A percentile compares a stretch with the other conserved stretches of the same genome.
These are phyloP conservation scores for Catagonus wagneri DNA, from an alignment of 2,113 vertebrate species.

Conservation along the genomic window DNA sequence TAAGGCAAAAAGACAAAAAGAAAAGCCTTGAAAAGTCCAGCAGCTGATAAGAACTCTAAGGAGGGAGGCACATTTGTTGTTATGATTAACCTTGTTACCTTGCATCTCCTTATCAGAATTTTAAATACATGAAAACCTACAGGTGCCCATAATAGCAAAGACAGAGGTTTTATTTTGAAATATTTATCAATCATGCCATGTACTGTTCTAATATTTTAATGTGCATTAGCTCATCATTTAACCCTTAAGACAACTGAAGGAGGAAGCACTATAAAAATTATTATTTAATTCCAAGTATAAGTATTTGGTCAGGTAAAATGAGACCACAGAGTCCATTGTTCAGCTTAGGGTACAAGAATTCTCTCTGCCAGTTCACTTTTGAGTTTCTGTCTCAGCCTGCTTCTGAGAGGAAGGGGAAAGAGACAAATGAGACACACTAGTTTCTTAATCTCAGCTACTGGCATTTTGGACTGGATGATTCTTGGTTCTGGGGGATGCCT, in stretches of 20 bases:
- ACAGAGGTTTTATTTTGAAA: not conserved
- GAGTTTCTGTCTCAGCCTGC: not conserved
- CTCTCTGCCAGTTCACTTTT: not conserved
- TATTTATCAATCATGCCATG: not conserved
- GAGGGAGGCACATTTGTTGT: not conserved
- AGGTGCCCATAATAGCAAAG: not conserved
- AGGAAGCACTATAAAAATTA: not conserved
- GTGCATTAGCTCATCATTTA: not conserved
- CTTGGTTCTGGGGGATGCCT: not conserved
- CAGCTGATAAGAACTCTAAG: conserved; percentile 28
- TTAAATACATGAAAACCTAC: conserved; percentile 25
- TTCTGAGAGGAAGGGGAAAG: not conserved
- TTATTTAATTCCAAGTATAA: not conserved
- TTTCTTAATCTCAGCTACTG: not conserved
- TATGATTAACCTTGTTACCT: not conserved
- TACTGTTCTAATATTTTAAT: not conserved
- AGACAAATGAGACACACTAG: not conserved
- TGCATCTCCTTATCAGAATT: not conserved
- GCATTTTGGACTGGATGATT: not conserved
- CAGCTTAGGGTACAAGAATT: not conserved
- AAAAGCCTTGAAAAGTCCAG: conserved; percentile 44
- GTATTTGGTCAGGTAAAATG: not conserved
- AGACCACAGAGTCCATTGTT: not conserved
- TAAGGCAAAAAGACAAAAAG: too few relatives aligned
- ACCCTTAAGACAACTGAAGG: not conserved